These are phyloP conservation scores for Aix galericulata DNA, from an alignment of 2,113 vertebrate species.

Conservation along the genomic window DNA sequence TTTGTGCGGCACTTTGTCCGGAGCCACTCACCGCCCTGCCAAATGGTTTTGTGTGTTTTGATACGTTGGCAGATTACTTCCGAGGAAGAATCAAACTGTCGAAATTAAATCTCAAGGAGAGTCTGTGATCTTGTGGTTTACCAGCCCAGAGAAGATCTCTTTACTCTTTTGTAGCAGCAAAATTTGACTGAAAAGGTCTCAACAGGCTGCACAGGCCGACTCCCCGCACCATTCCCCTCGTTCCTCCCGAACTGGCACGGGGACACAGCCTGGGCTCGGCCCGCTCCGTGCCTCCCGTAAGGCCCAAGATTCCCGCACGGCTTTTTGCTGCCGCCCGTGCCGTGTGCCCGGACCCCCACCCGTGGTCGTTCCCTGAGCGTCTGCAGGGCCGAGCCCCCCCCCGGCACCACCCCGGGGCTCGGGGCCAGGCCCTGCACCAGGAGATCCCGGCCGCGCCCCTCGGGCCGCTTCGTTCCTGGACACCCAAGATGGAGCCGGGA, in stretches of 20 bases:
- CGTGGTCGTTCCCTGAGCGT: too few relatives aligned
- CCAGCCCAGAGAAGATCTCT: neutral
- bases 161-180: neutral
- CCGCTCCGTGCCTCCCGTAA: rapidly evolving
- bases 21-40: neutral
- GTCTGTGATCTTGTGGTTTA: neutral
- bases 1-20: neutral
- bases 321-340: neutral
- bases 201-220: rapidly evolving
- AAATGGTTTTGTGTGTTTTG: neutral
- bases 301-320: rapidly evolving
- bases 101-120: neutral
- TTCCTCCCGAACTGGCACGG: neutral
- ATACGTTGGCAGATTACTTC: neutral
- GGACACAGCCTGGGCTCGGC: neutral
- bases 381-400: neutral
- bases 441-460: neutral
- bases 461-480: neutral
- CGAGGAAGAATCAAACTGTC: neutral
- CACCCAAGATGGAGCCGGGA: neutral
- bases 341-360: too few relatives aligned
- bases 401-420: too few relatives aligned
- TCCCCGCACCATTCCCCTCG: neutral
- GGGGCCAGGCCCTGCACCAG: too few relatives aligned
- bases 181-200: neutral